Percentiles rank a stretch among this genome's conserved stretches.
These are phyloP conservation scores for Gambelia wislizenii DNA, from an alignment of 2,797 vertebrate species.

Conservation along the genomic window DNA sequence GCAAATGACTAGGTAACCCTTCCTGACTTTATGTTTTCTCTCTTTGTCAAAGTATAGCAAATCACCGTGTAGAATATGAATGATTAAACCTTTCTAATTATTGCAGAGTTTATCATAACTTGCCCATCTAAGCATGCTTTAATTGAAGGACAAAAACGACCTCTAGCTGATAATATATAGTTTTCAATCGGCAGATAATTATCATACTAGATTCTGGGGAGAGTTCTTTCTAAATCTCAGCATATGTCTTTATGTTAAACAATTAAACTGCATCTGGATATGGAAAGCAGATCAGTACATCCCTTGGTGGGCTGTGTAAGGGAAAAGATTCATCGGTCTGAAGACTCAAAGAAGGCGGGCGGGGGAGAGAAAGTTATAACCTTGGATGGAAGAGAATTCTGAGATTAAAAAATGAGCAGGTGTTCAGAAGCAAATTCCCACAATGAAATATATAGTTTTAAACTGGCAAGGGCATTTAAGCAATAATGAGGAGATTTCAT, in stretches of 20 bases:
- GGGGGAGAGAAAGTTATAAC: conserved; percentile 44
- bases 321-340: conserved; percentile 63
- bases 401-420: conserved; percentile 59
- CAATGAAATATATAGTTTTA: conserved; percentile 69
- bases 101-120: conserved; percentile 66
- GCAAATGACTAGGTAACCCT: conserved; percentile 66
- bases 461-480: conserved; percentile 71
- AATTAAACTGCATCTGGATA: conserved; percentile 78
- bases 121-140: conserved; percentile 64
- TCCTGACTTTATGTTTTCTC: conserved; percentile 69
- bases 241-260: conserved; percentile 77
- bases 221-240: conserved; percentile 76
- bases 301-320: conserved; percentile 62
- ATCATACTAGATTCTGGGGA: conserved; percentile 73
- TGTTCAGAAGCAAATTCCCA: conserved; percentile 73
- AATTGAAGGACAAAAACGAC: conserved; percentile 77
- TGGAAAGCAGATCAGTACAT: conserved; percentile 68
- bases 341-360: conserved; percentile 29
- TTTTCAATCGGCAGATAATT: conserved; percentile 74
- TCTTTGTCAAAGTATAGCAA: conserved; percentile 63
- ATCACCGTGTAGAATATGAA: conserved; percentile 61
- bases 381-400: conserved; percentile 69
- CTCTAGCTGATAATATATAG: conserved; percentile 75
- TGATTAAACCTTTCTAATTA: conserved; percentile 70
- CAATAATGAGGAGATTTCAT: conserved; percentile 74